Conservation (phyloP, 37 sponge, comb jelly and placozoan species). For the Beroe ovata region DNA sequence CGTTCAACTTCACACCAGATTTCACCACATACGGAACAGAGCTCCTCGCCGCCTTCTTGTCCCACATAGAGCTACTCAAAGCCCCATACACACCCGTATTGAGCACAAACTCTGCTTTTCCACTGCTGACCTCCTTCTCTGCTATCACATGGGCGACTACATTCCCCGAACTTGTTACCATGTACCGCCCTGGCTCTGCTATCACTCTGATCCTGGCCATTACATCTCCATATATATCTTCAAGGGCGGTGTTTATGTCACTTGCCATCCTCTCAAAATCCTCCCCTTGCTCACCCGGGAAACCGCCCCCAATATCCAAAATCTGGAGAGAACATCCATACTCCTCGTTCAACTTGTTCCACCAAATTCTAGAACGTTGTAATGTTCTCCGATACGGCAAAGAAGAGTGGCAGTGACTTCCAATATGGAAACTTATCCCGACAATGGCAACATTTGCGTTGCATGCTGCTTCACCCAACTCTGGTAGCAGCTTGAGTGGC, state of each 20-base stretch:
- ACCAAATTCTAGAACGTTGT: slow-evolving; percentile 17
- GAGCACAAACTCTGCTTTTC: neutral
- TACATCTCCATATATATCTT: slow-evolving; percentile 6
- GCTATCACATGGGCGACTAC: slow-evolving; percentile 35
- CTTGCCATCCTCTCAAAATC: neutral
- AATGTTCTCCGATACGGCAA: slow-evolving; percentile 2
- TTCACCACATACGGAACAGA: slow-evolving; percentile 35
- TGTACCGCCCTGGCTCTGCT: slow-evolving; percentile 55
- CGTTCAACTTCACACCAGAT: neutral
- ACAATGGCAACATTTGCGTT: neutral
- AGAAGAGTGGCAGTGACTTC: slow-evolving; percentile 62
- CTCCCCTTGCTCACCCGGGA: slow-evolving; percentile 1
- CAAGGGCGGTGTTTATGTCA: neutral
- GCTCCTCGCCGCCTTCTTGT: slow-evolving; percentile 43
- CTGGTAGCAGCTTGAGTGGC: neutral
- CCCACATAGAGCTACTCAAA: slow-evolving; percentile 14
- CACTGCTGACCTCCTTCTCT: neutral
- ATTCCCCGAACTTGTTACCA: slow-evolving; percentile 2
- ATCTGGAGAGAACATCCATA: neutral
- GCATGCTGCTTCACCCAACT: neutral
- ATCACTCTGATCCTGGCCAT: neutral
- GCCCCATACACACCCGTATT: slow-evolving; percentile 59
- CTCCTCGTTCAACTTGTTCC: neutral
- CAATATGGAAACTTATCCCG: slow-evolving; percentile 64
- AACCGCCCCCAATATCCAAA: slow-evolving; percentile 46